A percentile compares a stretch with the other conserved stretches of the same genome.
These are phyloP conservation scores for Reticulitermes lucifugus DNA, from an alignment of 2,888 invertebrate species.

Conservation along the genomic window DNA sequence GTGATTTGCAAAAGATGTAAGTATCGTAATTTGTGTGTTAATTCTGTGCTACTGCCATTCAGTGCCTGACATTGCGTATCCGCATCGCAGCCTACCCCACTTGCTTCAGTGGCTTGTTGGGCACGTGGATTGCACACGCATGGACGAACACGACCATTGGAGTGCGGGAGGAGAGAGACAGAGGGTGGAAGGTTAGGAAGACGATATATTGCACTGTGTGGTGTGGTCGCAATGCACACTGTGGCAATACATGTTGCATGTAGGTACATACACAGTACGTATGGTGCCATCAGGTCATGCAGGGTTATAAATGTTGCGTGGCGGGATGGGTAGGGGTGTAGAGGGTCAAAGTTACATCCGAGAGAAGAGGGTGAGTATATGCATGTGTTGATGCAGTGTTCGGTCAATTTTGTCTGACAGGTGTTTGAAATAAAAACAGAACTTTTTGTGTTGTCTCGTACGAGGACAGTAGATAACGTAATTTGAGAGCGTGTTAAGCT, in stretches of 20 bases:
- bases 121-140: conserved; percentile 38
- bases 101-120: conserved; percentile 31
- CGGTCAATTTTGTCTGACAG: background rate
- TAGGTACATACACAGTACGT: conserved; percentile 11
- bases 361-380: background rate
- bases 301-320: conserved; percentile 20
- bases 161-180: background rate
- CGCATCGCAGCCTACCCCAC: background rate
- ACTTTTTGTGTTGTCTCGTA: background rate
- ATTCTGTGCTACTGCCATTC: background rate
- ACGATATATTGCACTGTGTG: conserved; percentile 25
- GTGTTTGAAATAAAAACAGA: background rate
- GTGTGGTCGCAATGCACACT: background rate
- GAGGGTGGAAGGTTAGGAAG: background rate
- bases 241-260: conserved; percentile 28
- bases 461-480: background rate
- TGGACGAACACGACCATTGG: conserved; percentile 27
- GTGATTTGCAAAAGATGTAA: background rate
- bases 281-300: conserved; percentile 20
- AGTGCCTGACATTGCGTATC: background rate
- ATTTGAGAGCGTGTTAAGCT: too few species aligned
- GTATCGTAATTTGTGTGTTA: background rate
- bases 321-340: background rate
- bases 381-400: conserved; percentile 2
- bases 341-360: conserved; percentile 34